Conservation (phyloP, 2,888 invertebrate genomes). For the Erebia ligea region DNA sequence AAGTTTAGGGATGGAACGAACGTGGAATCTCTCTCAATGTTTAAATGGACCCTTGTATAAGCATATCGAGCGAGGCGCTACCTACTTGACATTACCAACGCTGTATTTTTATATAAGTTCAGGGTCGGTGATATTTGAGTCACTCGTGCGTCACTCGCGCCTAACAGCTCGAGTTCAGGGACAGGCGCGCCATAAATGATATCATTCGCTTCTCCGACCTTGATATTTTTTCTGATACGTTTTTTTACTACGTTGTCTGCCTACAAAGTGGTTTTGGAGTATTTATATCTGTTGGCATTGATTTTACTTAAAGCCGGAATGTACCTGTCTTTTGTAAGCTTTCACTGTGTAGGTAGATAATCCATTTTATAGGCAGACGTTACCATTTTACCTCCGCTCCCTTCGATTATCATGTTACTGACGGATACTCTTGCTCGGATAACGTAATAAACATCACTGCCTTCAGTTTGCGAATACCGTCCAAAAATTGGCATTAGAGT, state of each 20-base stretch:
- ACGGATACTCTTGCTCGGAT: too few relatives aligned
- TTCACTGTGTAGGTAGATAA: background rate
- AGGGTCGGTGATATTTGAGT: conserved; percentile 53
- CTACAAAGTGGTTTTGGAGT: conserved; percentile 59
- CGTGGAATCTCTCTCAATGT: too few relatives aligned
- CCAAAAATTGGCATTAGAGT: too few relatives aligned
- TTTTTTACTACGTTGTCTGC: conserved; percentile 74
- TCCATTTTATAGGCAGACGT: background rate
- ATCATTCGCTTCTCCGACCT: conserved; percentile 72
- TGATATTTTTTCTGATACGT: conserved; percentile 77
- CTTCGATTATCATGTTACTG: background rate
- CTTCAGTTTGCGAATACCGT: too few relatives aligned
- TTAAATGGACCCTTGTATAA: background rate
- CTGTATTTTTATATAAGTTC: conserved; percentile 64
- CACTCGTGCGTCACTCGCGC: conserved; percentile 75
- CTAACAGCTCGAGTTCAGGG: conserved; percentile 72
- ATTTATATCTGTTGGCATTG: conserved; percentile 37
- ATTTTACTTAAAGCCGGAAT: conserved; percentile 8
- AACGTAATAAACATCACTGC: too few relatives aligned
- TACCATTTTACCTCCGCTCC: background rate
- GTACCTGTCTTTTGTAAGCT: conserved; percentile 5
- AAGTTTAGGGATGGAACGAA: too few relatives aligned
- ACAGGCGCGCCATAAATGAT: conserved; percentile 77
- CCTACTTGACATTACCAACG: conserved; percentile 56
- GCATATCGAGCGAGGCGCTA: conserved; percentile 39